Percentiles rank a stretch among this genome's conserved stretches.
These are phyloP conservation scores for Brachynemurus nebulosus DNA, from an alignment of 2,888 invertebrate species.

Conservation along the genomic window DNA sequence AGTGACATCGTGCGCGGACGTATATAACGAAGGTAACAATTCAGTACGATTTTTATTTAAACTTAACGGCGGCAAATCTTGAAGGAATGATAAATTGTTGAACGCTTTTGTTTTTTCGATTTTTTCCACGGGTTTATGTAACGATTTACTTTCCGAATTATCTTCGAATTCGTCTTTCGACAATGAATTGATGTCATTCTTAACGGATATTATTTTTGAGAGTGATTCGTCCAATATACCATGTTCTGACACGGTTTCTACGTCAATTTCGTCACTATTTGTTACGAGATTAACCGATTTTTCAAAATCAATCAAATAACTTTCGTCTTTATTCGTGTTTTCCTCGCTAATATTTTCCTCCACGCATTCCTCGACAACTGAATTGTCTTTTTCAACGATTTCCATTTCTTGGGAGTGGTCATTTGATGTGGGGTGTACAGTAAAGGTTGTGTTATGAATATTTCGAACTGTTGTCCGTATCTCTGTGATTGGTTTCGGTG, in stretches of 20 bases:
- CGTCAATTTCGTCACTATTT: background rate
- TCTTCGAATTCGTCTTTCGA: no score
- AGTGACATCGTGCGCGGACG: no score
- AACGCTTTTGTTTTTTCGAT: conserved; percentile 4
- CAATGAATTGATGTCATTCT: no score
- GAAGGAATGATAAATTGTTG: background rate
- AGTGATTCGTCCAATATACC: conserved; percentile 1
- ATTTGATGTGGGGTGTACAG: background rate
- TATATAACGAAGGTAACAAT: background rate
- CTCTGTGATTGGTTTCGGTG: conserved; percentile 8
- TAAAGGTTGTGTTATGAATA: background rate
- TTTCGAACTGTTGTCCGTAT: conserved; percentile 4
- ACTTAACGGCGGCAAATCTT: background rate
- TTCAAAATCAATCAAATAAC: conserved; percentile 12
- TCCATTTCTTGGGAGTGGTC: background rate
- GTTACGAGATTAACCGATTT: conserved; percentile 5
- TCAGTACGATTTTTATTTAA: background rate
- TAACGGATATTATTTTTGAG: background rate
- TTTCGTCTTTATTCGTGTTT: no score
- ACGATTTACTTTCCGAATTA: background rate
- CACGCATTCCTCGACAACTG: conserved; percentile 23
- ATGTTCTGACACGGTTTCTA: background rate
- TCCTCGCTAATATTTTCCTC: conserved; percentile 8
- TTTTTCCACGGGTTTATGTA: background rate
- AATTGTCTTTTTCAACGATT: conserved; percentile 17